Base-by-base conservation (phyloP, 2,888 invertebrate species). In the Macroteleia sp. region DNA sequence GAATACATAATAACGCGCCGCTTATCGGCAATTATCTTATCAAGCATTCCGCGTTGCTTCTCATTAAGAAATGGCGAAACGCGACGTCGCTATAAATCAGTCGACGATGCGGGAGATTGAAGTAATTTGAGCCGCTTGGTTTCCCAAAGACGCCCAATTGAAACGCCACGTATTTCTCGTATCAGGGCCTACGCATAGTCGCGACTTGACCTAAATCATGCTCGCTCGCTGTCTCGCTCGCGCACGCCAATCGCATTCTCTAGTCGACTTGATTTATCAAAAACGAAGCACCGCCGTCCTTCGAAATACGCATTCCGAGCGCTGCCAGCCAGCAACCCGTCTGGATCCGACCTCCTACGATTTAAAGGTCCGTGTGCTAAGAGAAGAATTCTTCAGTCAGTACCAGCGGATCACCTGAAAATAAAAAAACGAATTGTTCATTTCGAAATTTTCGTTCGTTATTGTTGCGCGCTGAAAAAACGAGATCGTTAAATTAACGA, bases 11-110 rank as follows among this genome's bases (percentile, higher is more conserved):
- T 67, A 66, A 46, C 59, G 67, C 44, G 67, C 32, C 39, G 46
- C 50, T 73, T 66, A 74, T 74, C 73, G 59, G 19, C 66, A 59
- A 57, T 74, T 66, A 74, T 74, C 74, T 74, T 74, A 66, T 74
- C 70, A 69, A 69, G 50, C 41, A 64, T 57, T 57, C 34, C 50
- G 42, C 74, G 66, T 67, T 59, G 52, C 59, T 59, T 52, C 59
- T 74, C 59, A 67, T 74, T 52, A 74, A 74, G 66, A 76, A 64
- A 69, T 62, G 30, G 54, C 62, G 59, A 76, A 71, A 54, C 76
- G 75, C 57, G 76, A 66, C 79, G 79, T 80, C 80, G 76, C 76
- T 59, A 81, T 82, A 85, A 88, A 85, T 84, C 83, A 85, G 82
- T 80, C 66, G 36, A 50, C 83, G 85, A 86, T 81, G 84, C 84